Percentiles rank a stretch among this genome's conserved stretches.
These are phyloP conservation scores for Schizopygopsis malacanthus DNA, from an alignment of 2,797 vertebrate genomes.

Conservation along the genomic window DNA sequence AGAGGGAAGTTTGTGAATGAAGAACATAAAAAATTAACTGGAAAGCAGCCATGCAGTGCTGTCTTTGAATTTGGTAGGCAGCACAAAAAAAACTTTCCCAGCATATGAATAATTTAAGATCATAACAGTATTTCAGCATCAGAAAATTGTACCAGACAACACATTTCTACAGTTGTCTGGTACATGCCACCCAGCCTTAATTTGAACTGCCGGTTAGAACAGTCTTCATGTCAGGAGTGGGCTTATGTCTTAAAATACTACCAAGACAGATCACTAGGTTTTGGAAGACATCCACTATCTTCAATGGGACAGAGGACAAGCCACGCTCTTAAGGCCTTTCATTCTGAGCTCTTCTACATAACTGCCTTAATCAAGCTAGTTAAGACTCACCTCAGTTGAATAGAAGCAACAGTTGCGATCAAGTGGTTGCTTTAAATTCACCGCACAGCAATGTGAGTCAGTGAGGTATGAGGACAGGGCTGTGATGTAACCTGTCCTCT, in stretches of 20 bases:
- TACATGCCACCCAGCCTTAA: not conserved
- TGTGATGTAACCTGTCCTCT: conserved; percentile 1
- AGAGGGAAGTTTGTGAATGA: too few relatives aligned
- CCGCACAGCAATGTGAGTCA: conserved; percentile 1
- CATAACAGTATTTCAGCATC: not conserved
- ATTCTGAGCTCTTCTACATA: not conserved
- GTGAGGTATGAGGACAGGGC: not conserved
- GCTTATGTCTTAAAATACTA: conserved; percentile 14
- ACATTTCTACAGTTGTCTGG: not conserved
- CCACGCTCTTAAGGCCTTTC: not conserved
- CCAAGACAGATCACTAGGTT: not conserved
- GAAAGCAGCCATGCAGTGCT: not conserved
- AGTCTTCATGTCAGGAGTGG: not conserved
- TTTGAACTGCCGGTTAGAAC: not conserved
- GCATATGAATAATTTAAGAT: not conserved
- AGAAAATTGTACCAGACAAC: not conserved
- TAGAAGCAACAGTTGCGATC: not conserved
- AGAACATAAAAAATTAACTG: too few relatives aligned
- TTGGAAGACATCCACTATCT: not conserved
- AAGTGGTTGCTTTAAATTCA: not conserved
- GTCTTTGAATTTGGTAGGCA: too few relatives aligned
- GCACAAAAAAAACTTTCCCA: not conserved
- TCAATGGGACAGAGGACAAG: not conserved
- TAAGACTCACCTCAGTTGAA: not conserved
- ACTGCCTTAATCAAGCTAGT: conserved; percentile 1